phyloP scores from a whole-genome alignment of 2,888 invertebrate genomes.

The Epirrhoe tristata region DNA sequence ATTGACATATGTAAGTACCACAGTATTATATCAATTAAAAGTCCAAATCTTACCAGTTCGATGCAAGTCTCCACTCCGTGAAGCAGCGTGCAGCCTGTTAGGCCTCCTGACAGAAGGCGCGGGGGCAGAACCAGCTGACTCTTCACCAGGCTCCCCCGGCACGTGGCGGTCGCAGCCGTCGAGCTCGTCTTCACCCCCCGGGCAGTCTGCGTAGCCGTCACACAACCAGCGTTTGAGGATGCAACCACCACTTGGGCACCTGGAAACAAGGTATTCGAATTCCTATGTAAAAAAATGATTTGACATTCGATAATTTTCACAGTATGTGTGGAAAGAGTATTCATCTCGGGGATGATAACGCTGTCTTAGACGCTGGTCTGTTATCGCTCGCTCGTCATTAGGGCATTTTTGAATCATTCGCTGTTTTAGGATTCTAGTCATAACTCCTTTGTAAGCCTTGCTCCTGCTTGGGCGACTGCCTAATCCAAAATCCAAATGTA shows the following conservation, averaged over 20 bases:
- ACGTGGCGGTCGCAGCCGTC: constrained; percentile 44
- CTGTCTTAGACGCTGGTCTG: no score
- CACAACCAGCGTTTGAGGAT: constrained; percentile 76
- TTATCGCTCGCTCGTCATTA: no score
- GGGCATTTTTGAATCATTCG: no score
- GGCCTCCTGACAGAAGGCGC: constrained; percentile 69
- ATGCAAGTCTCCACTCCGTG: constrained; percentile 21
- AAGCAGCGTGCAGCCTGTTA: constrained; percentile 48
- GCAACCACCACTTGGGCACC: constrained; percentile 70
- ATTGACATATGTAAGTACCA: no score
- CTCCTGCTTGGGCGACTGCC: no score
- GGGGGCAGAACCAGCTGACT: constrained; percentile 74
- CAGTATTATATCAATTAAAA: neutral
- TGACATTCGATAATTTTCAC: no score
- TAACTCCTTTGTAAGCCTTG: no score
- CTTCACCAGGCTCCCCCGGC: constrained; percentile 63
- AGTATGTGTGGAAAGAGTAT: no score
- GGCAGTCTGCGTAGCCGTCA: constrained; percentile 80
- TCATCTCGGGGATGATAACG: no score
- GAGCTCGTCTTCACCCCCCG: constrained; percentile 72
- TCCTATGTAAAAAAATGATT: neutral
- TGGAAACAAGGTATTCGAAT: neutral
- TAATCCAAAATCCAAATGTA: no score
- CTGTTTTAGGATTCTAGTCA: no score
- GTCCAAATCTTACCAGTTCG: constrained; percentile 16